Conservation (phyloP, 1,140 invertebrate genomes). For the Chymomyza costata region DNA sequence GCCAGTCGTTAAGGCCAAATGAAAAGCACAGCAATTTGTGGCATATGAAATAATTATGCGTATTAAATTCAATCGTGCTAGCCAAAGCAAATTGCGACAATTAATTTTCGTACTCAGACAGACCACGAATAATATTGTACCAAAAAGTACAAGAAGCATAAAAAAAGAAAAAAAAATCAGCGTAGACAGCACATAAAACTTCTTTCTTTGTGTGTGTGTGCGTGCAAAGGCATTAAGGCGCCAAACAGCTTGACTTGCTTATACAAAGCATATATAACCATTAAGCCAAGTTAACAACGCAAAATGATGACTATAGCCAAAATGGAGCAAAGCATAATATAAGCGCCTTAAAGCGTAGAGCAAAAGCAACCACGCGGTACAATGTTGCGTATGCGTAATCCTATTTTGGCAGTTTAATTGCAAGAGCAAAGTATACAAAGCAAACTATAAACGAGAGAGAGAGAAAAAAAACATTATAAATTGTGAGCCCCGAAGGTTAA, state of each 20-base stretch:
- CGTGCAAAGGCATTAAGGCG: too few species aligned
- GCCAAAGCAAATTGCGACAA: slow-evolving; percentile 44
- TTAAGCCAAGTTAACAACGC: slow-evolving; percentile 5
- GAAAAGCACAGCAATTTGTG: slow-evolving; percentile 18
- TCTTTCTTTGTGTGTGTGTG: too few species aligned
- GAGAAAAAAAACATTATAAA: not conserved
- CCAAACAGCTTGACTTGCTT: slow-evolving; percentile 5
- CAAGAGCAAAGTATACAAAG: slow-evolving; percentile 18
- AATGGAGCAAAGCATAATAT: not conserved
- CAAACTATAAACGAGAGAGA: not conserved
- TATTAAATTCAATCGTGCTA: slow-evolving; percentile 36
- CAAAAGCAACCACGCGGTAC: slow-evolving; percentile 35
- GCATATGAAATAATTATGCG: slow-evolving; percentile 43
- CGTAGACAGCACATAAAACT: too few species aligned
- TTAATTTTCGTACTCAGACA: slow-evolving; percentile 29
- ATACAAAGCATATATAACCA: not conserved
- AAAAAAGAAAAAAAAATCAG: too few species aligned
- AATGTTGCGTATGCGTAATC: slow-evolving; percentile 60
- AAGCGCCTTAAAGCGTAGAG: not conserved
- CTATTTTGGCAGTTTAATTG: slow-evolving; percentile 61
- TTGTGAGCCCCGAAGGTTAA: too few species aligned
- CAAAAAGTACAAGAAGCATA: too few species aligned
- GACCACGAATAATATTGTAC: too few species aligned
- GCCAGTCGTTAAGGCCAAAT: slow-evolving; percentile 33
- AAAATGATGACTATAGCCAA: slow-evolving; percentile 4